Base-by-base conservation (phyloP, 2,113 vertebrate genomes). In the Cephalopterus ornatus region DNA sequence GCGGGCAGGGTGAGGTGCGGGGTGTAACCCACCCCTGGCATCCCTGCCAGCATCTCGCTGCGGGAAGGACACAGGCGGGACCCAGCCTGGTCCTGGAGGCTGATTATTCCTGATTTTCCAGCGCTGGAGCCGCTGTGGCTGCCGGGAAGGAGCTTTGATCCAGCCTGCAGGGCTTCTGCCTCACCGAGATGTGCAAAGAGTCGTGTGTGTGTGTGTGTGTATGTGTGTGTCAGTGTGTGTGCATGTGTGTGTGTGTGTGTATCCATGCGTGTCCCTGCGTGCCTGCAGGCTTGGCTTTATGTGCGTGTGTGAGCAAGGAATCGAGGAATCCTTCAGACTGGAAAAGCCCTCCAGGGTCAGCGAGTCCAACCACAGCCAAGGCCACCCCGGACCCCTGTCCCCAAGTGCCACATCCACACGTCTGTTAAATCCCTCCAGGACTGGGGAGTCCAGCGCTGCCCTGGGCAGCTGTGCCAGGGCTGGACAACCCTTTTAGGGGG, bases 1-100 rank as follows among this genome's bases (percentile, higher is more conserved):
- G 0, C 0, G 24, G 7, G 58, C 0, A 0, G 33, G 77, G 75
- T 5, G 52, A 21, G 14, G 2, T 2, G 4, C 0, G 0, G 59
- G 61, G 8, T 37, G 65, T 3, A 6, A 4, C 4, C 47, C 42
- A 1, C 8, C 16, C 71, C 1, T 6, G 0, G 1, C 3, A 2
- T 0, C 30, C 47, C 52, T 0, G 52, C 22, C 26, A 37, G 42
- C 2, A 49, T 5, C 32, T 1, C 6, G 28, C 67, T 10, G n/a
- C 3, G 1, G 77, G 81, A 42, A 28, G 76, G 84, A 11, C 44
- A 1, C 0, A 5, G 52, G 53, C 59, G 6, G 85, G 68, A 39
- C 2, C 35, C 70, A 11, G 61, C 11, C 35, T 3, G 19, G 5
- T 5, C 41, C 4, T 5, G 44, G 13, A 1, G 27, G 61, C 3